Percentiles rank a stretch among this genome's conserved stretches.
Evolutionary conservation across 2,113 vertebrate species (phyloP).

Genomic region (Pomatorhinus ruficollis): DNA sequence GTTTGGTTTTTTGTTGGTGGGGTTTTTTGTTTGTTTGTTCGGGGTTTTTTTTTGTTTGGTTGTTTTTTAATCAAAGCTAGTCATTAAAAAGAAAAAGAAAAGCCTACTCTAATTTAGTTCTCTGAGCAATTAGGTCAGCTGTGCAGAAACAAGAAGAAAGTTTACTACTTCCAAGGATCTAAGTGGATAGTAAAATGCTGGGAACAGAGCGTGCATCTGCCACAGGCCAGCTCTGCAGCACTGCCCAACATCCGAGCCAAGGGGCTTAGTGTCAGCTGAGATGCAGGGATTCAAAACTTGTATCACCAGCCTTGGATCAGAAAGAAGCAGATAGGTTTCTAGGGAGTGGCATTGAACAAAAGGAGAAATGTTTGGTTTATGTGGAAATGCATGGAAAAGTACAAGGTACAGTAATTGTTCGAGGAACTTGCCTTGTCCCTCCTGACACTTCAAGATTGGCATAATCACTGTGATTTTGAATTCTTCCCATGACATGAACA

Average conservation of each 20-base stretch:
- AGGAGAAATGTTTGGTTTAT: neutral
- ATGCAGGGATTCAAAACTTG: neutral
- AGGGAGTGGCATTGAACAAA: neutral
- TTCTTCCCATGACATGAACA: neutral
- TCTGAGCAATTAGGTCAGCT: constrained; percentile 9
- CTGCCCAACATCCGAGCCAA: neutral
- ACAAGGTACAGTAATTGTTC: neutral
- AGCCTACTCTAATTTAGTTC: neutral
- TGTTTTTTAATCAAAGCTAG: neutral
- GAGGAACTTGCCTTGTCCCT: neutral
- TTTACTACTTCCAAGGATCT: neutral
- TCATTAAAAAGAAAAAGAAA: neutral
- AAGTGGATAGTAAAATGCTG: neutral
- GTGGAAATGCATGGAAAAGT: neutral
- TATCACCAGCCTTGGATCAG: neutral
- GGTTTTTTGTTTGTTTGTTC: too few species aligned
- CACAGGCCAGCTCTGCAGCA: neutral
- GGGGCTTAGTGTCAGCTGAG: neutral
- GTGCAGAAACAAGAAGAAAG: neutral
- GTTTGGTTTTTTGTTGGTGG: neutral
- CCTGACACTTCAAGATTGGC: neutral
- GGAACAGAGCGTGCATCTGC: neutral
- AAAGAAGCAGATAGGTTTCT: neutral
- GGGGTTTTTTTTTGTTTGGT: neutral
- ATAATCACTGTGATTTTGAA: neutral